Evolutionary conservation across 1,140 invertebrate species (phyloP), one percentile per base, ranked within the genome.

Genomic region (Hyphantria cunea): DNA sequence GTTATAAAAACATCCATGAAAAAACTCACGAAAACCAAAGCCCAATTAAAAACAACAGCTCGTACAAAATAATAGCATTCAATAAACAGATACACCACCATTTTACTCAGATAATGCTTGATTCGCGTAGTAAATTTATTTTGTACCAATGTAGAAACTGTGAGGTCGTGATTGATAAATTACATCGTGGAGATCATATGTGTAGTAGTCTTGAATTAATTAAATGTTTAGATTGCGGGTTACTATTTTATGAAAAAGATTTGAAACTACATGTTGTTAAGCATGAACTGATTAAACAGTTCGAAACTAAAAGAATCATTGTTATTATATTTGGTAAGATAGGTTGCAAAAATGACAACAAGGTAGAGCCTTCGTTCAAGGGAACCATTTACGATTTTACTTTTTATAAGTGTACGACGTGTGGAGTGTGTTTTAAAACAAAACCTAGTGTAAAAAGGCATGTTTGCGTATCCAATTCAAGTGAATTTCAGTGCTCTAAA

Each of bases 131-230:
- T 58, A 41, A 52, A 12, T 80, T 77, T 64, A 55, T 81, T 50
- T 52, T 87, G 52, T 80, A 81, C 58, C 64, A 78, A 69, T 87
- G 84, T 66, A 76, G 80, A 70, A 76, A 69, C 41, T 87, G 84
- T 61, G 59, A 71, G 56, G 72, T 65, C 6, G n/a, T 78, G 42
- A 61, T 82, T 37, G 62, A 78, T 52, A 73, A 70, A 45, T 56
- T 44, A 17, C 32, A 62, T n/a, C 52, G 56, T 49, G 32, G 13
- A 9, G 54, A 44, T 41, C 84, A 86, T 55, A 13, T 64, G 45
- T 86, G 84, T 68, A 41, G 68, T 55, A 17, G 42, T 6, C 52
- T 51, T 12, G 61, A 68, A 64, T 67, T 76, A 44, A 75, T 71
- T 66, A 55, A 67, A 52, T 86, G 82, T 68, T 48, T 42, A 7